Evolutionary conservation across 2,113 vertebrate species (phyloP).

Genomic region (Myanophis thanlyinensis): DNA sequence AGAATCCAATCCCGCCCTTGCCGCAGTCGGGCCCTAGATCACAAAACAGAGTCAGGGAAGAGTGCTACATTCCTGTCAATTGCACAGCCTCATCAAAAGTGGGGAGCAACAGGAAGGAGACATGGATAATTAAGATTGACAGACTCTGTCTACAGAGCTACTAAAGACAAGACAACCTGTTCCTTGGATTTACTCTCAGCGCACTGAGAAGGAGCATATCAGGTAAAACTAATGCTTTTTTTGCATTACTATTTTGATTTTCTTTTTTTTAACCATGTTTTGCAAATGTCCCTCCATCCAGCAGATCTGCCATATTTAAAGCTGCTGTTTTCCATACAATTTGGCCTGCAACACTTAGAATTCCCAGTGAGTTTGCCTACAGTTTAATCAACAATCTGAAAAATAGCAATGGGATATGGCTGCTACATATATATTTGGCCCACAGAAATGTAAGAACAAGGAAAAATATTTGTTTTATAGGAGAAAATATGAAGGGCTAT

Average conservation of each 20-base stretch:
- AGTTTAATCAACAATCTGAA: background rate
- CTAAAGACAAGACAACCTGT: too few relatives aligned
- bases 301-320: background rate
- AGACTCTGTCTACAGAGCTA: too few relatives aligned
- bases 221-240: too few relatives aligned
- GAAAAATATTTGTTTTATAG: background rate
- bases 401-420: background rate
- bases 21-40: too few relatives aligned
- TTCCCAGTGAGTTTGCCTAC: background rate
- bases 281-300: background rate
- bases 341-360: background rate
- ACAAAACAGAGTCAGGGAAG: too few relatives aligned
- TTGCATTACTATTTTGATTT: background rate
- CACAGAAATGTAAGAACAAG: background rate
- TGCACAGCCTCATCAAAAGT: too few relatives aligned
- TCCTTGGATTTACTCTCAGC: too few relatives aligned
- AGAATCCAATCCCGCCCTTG: too few relatives aligned
- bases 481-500: background rate
- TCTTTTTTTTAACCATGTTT: background rate
- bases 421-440: background rate
- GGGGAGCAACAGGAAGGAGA: too few relatives aligned
- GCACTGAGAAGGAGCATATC: too few relatives aligned
- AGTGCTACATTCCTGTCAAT: too few relatives aligned
- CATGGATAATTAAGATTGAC: too few relatives aligned
- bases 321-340: background rate